Evolutionary conservation across 2,113 vertebrate genomes (phyloP), one percentile per base, ranked within the genome.

Genomic region (Sterrhoptilus dennistouni): DNA sequence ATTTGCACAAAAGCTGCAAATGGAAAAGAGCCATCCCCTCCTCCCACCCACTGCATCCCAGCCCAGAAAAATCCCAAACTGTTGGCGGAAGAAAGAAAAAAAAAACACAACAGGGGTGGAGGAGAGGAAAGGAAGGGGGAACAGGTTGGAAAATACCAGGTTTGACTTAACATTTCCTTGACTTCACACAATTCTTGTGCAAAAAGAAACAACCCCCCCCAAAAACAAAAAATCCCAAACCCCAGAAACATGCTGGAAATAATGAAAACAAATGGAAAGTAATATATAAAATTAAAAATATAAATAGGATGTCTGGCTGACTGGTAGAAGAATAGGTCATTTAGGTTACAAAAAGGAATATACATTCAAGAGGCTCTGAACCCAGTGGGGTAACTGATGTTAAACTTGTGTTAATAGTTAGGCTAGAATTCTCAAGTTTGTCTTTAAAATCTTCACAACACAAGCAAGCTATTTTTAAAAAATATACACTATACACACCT

Each of bases 401-500:
- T 98, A 98, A 97, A 98, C 97, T 95, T 95, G 95, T 97, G 98
- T 98, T 98, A 98, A 98, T 97, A 98, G 98, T 97, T 98, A 98
- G 95, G 97, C 98, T 98, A 98, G 98, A 98, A 98, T 98, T 98
- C 97, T 98, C 98, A 98, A 98, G 97, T 98, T 98, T 98, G 98
- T 98, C 98, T 98, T 98, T 98, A 98, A 98, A 97, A 97, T 98
- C 97, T 98, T 98, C 98, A 98, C 98, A 98, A 98, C 98, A 98
- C 98, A 98, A 98, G 98, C 98, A 98, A 98, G 98, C 98, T 98
- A 98, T 98, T 98, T 97, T 77, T 97, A 96, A 97, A 98, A 98
- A 98, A 99, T 99, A 97, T 99, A 99, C 99, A 99, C 98, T 99
- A 99, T 99, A 98, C 98, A 99, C 98, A 99, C 92, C 97, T 98